Percentiles rank a stretch among this genome's conserved stretches.
Evolutionary conservation across 2,888 invertebrate genomes (phyloP).

Genomic region (Hirtodrosophila duncani): DNA sequence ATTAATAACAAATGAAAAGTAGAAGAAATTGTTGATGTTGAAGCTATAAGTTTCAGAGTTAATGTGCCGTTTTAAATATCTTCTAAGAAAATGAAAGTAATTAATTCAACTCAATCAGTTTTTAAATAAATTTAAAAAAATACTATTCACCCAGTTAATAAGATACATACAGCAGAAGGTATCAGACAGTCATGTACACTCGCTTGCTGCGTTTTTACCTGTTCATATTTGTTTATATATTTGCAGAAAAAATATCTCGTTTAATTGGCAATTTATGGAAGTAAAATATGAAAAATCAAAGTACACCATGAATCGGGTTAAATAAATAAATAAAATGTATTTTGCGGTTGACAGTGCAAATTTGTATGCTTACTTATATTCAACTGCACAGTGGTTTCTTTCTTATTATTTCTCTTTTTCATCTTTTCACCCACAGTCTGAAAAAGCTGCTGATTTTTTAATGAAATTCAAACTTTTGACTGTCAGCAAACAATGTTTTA

Average conservation of each 20-base stretch:
- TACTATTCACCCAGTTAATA: no score
- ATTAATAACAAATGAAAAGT: no score
- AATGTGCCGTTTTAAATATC: no score
- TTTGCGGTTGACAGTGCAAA: conserved; percentile 17
- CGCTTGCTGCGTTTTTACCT: conserved; percentile 11
- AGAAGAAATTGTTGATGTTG: no score
- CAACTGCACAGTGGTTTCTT: conserved; percentile 4
- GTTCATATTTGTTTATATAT: conserved; percentile 33
- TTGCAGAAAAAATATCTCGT: conserved; percentile 50
- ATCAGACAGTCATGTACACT: conserved; percentile 30
- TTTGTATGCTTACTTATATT: conserved; percentile 24
- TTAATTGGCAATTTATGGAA: conserved; percentile 58
- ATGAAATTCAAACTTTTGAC: conserved; percentile 54
- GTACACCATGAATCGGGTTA: conserved; percentile 14
- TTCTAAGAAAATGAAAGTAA: no score
- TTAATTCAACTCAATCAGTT: no score
- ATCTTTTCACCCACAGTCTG: no score
- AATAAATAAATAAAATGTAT: conserved; percentile 40
- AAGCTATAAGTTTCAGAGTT: no score
- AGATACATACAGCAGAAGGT: no score
- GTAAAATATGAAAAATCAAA: conserved; percentile 2
- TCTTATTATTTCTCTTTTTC: no score
- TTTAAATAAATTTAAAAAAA: no score
- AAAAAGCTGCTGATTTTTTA: conserved; percentile 32
- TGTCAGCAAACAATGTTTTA: conserved; percentile 34